Evolutionary conservation across 2,113 vertebrate genomes (phyloP).

Genomic region (Lucifuga dentata): DNA sequence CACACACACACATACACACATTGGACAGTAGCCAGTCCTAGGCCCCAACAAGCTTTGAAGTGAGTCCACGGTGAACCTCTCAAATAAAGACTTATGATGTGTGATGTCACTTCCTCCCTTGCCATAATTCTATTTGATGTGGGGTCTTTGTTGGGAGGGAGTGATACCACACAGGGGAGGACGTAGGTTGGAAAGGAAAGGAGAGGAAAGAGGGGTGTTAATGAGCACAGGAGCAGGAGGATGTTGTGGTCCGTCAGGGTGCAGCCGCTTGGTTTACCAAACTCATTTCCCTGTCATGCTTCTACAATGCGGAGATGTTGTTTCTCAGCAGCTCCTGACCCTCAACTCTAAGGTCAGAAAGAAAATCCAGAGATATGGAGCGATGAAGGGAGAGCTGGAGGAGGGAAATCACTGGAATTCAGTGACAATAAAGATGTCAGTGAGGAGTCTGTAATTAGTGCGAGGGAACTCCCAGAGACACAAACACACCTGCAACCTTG

Average conservation of each 20-base stretch:
- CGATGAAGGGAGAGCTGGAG: conserved; percentile 37
- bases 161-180: conserved; percentile 50
- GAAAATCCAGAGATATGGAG: conserved; percentile 17
- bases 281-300: conserved; percentile 45
- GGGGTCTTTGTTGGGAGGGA: conserved; percentile 53
- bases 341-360: conserved; percentile 15
- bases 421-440: conserved; percentile 65
- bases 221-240: conserved; percentile 66
- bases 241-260: conserved; percentile 57
- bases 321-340: conserved; percentile 12
- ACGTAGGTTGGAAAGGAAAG: conserved; percentile 35
- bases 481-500: conserved; percentile 68
- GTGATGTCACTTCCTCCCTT: conserved; percentile 66
- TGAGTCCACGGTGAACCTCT: conserved; percentile 38
- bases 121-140: conserved; percentile 61
- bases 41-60: conserved; percentile 38
- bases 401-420: conserved; percentile 31
- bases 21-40: conserved; percentile 56
- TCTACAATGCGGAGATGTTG: conserved; percentile 7
- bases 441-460: conserved; percentile 57
- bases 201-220: conserved; percentile 48
- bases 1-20: conserved; percentile 24
- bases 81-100: conserved; percentile 60
- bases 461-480: conserved; percentile 46
- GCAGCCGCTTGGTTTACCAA: conserved; percentile 47